These are phyloP conservation scores for Torymus texanus DNA, from an alignment of 2,888 invertebrate species.

Conservation along the genomic window DNA sequence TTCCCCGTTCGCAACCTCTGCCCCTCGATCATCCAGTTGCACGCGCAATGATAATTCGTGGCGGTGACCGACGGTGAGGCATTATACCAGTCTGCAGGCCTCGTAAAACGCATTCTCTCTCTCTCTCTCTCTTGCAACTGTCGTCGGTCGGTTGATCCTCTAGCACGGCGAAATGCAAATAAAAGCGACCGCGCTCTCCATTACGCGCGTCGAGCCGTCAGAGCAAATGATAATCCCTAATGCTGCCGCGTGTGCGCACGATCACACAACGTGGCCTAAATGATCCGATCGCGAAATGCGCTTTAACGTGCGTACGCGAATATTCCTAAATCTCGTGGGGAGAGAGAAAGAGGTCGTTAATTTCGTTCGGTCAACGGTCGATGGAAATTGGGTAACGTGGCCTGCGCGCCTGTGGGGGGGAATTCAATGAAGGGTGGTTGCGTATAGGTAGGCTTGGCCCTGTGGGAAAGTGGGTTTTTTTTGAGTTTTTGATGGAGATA, in stretches of 20 bases:
- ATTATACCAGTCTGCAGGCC: too few relatives aligned
- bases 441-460: too few relatives aligned
- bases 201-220: conserved; percentile 3
- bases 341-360: background rate
- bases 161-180: conserved; percentile 25
- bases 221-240: conserved; percentile 27
- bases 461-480: too few relatives aligned
- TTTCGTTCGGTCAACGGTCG: background rate
- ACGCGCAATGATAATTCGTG: background rate
- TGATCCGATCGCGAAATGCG: conserved; percentile 21
- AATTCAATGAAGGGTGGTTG: too few relatives aligned
- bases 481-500: too few relatives aligned
- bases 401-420: too few relatives aligned
- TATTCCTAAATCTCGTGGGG: background rate
- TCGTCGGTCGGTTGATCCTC: conserved; percentile 18
- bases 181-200: conserved; percentile 34
- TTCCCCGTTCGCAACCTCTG: too few relatives aligned
- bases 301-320: conserved; percentile 1
- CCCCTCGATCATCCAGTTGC: too few relatives aligned
- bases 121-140: conserved; percentile 11
- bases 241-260: background rate
- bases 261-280: background rate
- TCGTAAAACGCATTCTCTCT: conserved; percentile 15
- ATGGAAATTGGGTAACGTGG: too few relatives aligned
- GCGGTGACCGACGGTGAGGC: too few relatives aligned